Percentiles rank a stretch among this genome's conserved stretches.
These are phyloP conservation scores for Eurystomus gularis DNA, from an alignment of 2,113 vertebrate species.

Conservation along the genomic window DNA sequence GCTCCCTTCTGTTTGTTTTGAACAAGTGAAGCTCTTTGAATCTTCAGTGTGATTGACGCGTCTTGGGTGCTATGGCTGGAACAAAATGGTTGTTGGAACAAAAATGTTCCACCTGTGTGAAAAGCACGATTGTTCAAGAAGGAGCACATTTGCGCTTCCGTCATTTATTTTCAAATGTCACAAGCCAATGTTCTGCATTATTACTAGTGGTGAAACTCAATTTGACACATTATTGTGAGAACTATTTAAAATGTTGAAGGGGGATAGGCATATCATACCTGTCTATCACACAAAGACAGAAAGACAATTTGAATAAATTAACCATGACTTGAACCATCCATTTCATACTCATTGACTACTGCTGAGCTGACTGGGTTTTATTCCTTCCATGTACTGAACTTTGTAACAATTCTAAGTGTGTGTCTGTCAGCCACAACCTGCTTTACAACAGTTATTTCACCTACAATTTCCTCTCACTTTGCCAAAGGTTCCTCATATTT, in stretches of 20 bases:
- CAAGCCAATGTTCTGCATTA: conserved; percentile 57
- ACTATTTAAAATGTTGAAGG: not conserved
- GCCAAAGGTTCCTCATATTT: not conserved
- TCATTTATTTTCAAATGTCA: conserved; percentile 48
- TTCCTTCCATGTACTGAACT: not conserved
- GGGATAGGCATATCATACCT: not conserved
- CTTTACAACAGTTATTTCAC: conserved; percentile 4
- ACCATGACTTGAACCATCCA: not conserved
- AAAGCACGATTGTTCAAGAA: not conserved
- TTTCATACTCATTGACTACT: conserved; percentile 20
- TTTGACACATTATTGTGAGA: not conserved
- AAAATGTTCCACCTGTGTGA: conserved; percentile 20
- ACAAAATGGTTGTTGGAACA: conserved; percentile 44
- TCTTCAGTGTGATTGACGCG: conserved; percentile 37
- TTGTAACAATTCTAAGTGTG: not conserved
- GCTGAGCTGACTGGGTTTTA: not conserved
- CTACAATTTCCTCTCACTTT: conserved; percentile 28
- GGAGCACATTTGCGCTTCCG: not conserved
- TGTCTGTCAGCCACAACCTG: not conserved
- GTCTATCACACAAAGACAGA: conserved; percentile 32
- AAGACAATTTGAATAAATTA: conserved; percentile 61
- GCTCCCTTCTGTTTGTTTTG: not conserved
- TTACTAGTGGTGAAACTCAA: conserved; percentile 15
- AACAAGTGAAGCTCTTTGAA: conserved; percentile 6
- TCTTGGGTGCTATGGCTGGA: not conserved